Evolutionary conservation across 1,140 invertebrate species (phyloP).

Genomic region (Schlechtendalia chinensis): DNA sequence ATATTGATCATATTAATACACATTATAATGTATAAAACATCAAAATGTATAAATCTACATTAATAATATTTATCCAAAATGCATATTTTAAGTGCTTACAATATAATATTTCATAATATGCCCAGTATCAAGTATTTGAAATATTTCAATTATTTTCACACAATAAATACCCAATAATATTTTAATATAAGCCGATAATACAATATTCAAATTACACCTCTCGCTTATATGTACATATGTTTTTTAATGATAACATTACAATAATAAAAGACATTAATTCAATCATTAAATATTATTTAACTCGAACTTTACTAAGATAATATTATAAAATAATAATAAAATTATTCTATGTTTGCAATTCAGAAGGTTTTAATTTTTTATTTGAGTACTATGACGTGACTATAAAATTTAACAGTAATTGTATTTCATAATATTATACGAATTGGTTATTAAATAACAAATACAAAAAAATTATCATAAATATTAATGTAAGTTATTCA

Average conservation of each 20-base stretch:
- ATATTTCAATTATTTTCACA: no score
- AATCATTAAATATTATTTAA: slow-evolving; percentile 23
- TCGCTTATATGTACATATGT: not conserved
- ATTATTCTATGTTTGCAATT: not conserved
- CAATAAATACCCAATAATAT: not conserved
- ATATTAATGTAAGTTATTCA: slow-evolving; percentile 11
- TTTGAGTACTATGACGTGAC: not conserved
- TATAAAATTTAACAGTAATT: slow-evolving; percentile 17
- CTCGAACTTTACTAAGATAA: not conserved
- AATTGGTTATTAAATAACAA: not conserved
- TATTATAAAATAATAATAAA: no score
- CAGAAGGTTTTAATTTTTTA: not conserved
- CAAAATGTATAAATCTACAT: no score
- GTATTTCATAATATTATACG: not conserved
- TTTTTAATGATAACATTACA: not conserved
- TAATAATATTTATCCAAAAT: no score
- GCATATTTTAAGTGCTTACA: no score
- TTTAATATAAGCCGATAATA: not conserved
- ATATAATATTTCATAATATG: no score
- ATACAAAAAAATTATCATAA: not conserved
- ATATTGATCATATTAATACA: no score
- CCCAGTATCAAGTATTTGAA: no score
- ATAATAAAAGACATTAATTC: not conserved
- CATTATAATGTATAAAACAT: no score
- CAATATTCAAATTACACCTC: not conserved